Evolutionary conservation across 2,113 vertebrate species (phyloP), one percentile per base, ranked within the genome.

Genomic region (Mesocricetus auratus): DNA sequence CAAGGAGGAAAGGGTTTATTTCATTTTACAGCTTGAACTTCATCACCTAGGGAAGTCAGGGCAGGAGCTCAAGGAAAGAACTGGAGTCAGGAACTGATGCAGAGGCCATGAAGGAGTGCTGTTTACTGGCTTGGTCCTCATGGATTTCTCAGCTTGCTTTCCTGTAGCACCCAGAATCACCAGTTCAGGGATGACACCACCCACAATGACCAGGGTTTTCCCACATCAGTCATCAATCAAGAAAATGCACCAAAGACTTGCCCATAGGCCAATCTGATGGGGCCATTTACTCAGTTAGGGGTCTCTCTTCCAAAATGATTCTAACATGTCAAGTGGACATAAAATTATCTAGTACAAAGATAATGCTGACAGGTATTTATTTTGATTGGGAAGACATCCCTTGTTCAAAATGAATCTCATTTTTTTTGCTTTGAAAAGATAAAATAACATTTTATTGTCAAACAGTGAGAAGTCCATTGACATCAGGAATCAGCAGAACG

Each of bases 391-490:
- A 95, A 90, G 50, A 88, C 58, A 3, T 21, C 29, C 69, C 8
- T n/a, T 93, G 10, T 82, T 95, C 39, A 74, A 93, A 95, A 91
- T 39, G 12, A 91, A 87, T 69, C 22, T 64, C 58, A 62, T 33
- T 42, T 17, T 73, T 73, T 83, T 83, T 89, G 42, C 53, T 95
- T 91, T 66, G 36, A 26, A 93, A 89, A 62, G 56, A 33, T 17
- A 9, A 0, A 29, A 53, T 39, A 69, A 10, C 7, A 82, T 82
- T 50, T 69, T 66, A 73, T 9, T 94, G 71, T 42, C 85, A 66
- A 94, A 86, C 3, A 95, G 19, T 60, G 58, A 93, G 64, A 90
- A 94, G 10, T 42, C 42, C 53, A 86, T 19, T 75, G 13, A 60
- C n/a, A 78, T 45, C 42, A 81, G 56, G 19, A 50, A 69, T 29